Base-by-base conservation (phyloP, 2,888 invertebrate genomes). In the Saturnia pavonia region DNA sequence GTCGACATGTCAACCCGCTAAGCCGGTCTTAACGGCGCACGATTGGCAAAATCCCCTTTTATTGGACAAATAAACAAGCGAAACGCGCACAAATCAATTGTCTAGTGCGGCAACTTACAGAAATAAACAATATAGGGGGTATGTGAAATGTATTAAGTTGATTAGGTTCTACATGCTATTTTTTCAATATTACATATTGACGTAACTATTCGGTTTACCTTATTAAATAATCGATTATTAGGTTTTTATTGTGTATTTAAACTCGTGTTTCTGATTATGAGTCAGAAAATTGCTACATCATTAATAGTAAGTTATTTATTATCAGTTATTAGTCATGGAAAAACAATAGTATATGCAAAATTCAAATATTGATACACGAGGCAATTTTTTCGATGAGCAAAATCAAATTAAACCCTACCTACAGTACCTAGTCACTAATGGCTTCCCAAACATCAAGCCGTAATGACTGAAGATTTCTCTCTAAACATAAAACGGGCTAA, bases 21-120 rank as follows among this genome's bases (percentile, higher is more conserved):
- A 78, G 76, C 78, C 74, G 68, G 72, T 72, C 70, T 72, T 70
- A 73, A 77, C 80, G 74, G 78, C 75, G 71, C 80, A 74, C 81
- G 85, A 85, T 86, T 84, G 85, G 77, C 79, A 77, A 83, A 88
- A 87, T 87, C 88, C 82, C 84, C 82, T 80, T 84, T 88, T 87
- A 87, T 88, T 89, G 86, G 82, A 76, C 81, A 85, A 83, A 88
- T 83, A 89, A 89, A 87, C 85, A 87, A 84, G 82, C 76, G 75
- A 78, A 76, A 81, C 76, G 81, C 80, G 86, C 80, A 88, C 86
- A 88, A 89, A 90, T 89, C 90, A 90, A 88, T 88, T 88, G 88
- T 85, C 87, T 86, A 75, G 81, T 76, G 75, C 76, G 77, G 74
- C 77, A 82, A 78, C 81, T 83, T 84, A 80, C 77, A 77, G 72